Base-by-base conservation (phyloP, 2,888 invertebrate species). In the Elmis aenea region DNA sequence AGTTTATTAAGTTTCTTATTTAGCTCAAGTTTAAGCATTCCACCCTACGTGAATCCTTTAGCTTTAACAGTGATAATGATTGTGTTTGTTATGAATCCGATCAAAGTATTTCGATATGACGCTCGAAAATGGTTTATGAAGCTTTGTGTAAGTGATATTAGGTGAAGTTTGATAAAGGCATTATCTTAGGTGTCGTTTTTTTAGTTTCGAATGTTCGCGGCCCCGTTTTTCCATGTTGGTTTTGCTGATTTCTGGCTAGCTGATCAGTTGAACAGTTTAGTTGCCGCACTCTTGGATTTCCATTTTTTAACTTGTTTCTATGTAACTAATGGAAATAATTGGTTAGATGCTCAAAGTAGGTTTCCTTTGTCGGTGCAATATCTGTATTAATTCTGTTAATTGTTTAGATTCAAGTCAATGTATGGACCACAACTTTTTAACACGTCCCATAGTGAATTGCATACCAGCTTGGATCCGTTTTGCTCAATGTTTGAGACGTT, bases 221-320 rank as follows among this genome's bases (percentile, higher is more conserved):
- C 87, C 1, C 87, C 87, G 11, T 84, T 85, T 55, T 83, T 81
- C 55, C 79, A 79, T 59, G 87, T 88, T 1, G 80, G 79, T 27
- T 88, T 88, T 63, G 86, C 87, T 42, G 87, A 88, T 67, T 88
- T 88, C 70, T 88, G 87, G 87, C 76, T 88, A 54, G 87, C 85
- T 8, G 88, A 88, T 71, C 88, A 88, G 63, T 64, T 88, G 23
- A 89, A 86, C 61, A 86, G 86, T 57, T 71, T 89, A 38, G 81
- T 78, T 3, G 79, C 79, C 1, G 83, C 83, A 1, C 74, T 91
- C 46, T 67, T 85, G 40, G 90, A 91, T 64, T 76, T 87, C 50
- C 85, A 89, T 57, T 89, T 82, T 64, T 73, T 87, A 36, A 65
- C 82, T 37, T 91, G 89, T 61, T 86, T 85, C 62, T 89, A 87